A percentile compares a stretch with the other conserved stretches of the same genome.
phyloP scores from a whole-genome alignment of 2,113 vertebrate species.

The Argyrosomus japonicus region DNA sequence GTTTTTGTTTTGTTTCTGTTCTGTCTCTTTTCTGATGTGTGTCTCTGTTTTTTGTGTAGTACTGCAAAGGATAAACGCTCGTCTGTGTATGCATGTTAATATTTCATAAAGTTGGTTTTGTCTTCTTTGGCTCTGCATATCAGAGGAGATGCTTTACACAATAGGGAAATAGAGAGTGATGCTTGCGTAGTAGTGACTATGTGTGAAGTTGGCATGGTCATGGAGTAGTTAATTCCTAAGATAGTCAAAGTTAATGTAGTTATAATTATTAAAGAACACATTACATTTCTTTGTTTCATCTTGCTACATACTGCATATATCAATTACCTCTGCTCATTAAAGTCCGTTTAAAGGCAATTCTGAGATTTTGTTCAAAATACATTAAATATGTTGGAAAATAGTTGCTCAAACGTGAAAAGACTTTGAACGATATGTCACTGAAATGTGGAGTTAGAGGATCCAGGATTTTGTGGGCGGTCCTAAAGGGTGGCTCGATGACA shows the following conservation, averaged over 20 bases:
- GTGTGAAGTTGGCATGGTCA: constrained; percentile 9
- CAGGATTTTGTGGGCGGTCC: no score
- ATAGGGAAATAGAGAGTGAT: background rate
- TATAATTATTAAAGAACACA: constrained; percentile 11
- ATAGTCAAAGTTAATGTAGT: constrained; percentile 5
- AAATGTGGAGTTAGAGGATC: no score
- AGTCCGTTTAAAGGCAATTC: no score
- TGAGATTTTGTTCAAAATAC: no score
- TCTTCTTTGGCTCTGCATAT: background rate
- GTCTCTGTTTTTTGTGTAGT: no score
- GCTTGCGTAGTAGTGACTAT: background rate
- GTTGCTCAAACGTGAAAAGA: no score
- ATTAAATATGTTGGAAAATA: no score
- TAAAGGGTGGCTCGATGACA: no score
- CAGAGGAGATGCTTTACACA: background rate
- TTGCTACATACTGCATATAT: background rate
- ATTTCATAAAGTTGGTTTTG: background rate
- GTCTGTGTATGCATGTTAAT: background rate
- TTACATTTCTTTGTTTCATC: background rate
- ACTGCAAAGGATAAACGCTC: background rate
- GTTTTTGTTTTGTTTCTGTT: no score
- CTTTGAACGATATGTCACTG: no score
- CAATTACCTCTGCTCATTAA: background rate
- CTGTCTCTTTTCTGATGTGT: no score
- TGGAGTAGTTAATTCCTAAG: constrained; percentile 5